These are phyloP conservation scores for Drosophila simulans DNA, from an alignment of 1,140 invertebrate genomes.

Conservation along the genomic window DNA sequence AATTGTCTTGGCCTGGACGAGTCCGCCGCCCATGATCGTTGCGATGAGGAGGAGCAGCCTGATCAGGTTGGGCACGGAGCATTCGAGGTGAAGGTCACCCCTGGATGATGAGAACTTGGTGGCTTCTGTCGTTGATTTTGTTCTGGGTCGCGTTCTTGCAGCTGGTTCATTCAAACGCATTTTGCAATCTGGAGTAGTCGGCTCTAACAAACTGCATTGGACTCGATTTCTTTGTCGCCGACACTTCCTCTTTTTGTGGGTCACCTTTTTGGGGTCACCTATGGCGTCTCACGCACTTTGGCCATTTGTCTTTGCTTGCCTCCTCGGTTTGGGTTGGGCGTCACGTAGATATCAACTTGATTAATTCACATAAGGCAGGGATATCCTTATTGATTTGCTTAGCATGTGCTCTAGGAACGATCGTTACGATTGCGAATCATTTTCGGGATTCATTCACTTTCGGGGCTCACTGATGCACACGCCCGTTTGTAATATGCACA, in stretches of 20 bases:
- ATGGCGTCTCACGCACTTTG: constrained; percentile 45
- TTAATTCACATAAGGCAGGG: constrained; percentile 40
- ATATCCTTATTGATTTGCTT: constrained; percentile 44
- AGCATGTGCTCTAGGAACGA: constrained; percentile 40
- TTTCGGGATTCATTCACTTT: constrained; percentile 16
- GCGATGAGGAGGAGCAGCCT: constrained; percentile 65
- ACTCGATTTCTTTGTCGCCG: constrained; percentile 39
- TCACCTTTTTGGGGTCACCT: constrained; percentile 35
- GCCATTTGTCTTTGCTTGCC: constrained; percentile 35
- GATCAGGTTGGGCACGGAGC: constrained; percentile 58
- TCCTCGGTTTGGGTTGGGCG: neutral
- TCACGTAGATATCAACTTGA: constrained; percentile 49
- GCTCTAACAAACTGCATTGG: constrained; percentile 76
- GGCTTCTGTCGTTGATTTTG: constrained; percentile 35
- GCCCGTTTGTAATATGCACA: constrained; percentile 20
- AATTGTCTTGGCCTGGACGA: constrained; percentile 39
- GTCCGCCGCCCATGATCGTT: constrained; percentile 53
- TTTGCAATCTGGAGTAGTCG: constrained; percentile 71
- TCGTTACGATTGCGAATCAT: constrained; percentile 14
- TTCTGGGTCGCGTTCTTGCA: constrained; percentile 50
- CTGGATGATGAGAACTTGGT: constrained; percentile 1
- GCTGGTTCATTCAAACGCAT: constrained; percentile 79
- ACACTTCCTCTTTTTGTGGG: constrained; percentile 10
- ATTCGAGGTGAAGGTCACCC: constrained; percentile 43
- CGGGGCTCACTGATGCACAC: constrained; percentile 10